Evolutionary conservation across 2,113 vertebrate species (phyloP).

Genomic region (Poecile atricapillus): DNA sequence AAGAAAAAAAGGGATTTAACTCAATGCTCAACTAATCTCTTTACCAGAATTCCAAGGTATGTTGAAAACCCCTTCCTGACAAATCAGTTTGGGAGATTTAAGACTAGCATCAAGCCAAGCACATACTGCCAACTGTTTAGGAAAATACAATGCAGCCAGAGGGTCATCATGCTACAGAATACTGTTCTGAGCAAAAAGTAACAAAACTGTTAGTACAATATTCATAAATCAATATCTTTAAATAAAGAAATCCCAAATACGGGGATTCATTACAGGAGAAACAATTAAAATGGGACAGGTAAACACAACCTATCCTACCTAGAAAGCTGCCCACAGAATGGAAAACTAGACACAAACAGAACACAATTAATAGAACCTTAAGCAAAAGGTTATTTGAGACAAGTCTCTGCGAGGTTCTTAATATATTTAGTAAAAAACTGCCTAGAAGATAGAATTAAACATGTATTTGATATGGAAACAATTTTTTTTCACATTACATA

Average conservation of each 20-base stretch:
- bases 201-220: background rate
- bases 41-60: background rate
- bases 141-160: background rate
- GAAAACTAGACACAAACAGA: background rate
- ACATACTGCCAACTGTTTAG: background rate
- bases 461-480: accelerated
- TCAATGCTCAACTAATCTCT: background rate
- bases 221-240: background rate
- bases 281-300: background rate
- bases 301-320: background rate
- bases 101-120: background rate
- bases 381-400: background rate
- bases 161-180: background rate
- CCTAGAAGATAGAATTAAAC: background rate
- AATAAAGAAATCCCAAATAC: background rate
- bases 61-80: background rate
- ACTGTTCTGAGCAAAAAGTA: background rate
- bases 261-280: background rate
- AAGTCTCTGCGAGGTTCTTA: background rate
- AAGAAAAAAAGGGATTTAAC: background rate
- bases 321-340: background rate
- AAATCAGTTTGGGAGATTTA: background rate
- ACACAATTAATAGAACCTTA: background rate
- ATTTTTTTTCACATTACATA: background rate
- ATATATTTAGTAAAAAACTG: background rate